Evolutionary conservation across 2,888 invertebrate genomes (phyloP), one percentile per base, ranked within the genome.

Genomic region (Notodromas monacha): DNA sequence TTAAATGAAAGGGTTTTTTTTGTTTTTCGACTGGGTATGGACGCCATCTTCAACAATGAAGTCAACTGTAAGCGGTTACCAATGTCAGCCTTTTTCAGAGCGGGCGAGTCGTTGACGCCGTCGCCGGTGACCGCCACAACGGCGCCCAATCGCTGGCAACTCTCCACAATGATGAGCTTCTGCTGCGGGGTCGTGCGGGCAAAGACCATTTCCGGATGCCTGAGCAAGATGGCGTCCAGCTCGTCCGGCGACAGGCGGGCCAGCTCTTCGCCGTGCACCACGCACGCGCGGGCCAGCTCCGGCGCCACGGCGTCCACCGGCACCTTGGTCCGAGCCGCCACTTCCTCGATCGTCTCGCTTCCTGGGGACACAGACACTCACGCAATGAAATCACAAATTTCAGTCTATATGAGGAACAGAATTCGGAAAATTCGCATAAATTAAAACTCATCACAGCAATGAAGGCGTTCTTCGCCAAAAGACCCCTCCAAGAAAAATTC

Each of bases 151-250:
- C 55, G 46, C 42, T 57, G 57, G 41, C 55, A 57, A 36, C 57
- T 54, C 41, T 57, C 57, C 12, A 57, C 57, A 37, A 57, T 58
- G 42, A 57, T 55, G 26, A 50, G 40, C 37, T 50, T 50, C 39
- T 52, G 50, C 36, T 43, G 43, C 16, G 54, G 54, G 12, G 52
- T 52, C 13, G 54, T 54, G 34, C 54, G 45, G 31, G 69, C 68
- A 43, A 69, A 69, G 1, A 69, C 66, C 14, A 70, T 65, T 47
- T 73, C 69, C 4, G 55, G 45, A 40, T 65, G 65, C 38, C 50
- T 54, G 2, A 43, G 46, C 35, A 68, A 54, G 10, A 63, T 50
- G 2, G 53, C 42, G 37, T 63, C 60, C 35, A 54, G 48, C 33
- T 63, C 47, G 11, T 51, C 45, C 11, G 33, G 16, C n/a, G 29